phyloP scores from a whole-genome alignment of 2,797 vertebrate species.

The Glossophaga mutica region DNA sequence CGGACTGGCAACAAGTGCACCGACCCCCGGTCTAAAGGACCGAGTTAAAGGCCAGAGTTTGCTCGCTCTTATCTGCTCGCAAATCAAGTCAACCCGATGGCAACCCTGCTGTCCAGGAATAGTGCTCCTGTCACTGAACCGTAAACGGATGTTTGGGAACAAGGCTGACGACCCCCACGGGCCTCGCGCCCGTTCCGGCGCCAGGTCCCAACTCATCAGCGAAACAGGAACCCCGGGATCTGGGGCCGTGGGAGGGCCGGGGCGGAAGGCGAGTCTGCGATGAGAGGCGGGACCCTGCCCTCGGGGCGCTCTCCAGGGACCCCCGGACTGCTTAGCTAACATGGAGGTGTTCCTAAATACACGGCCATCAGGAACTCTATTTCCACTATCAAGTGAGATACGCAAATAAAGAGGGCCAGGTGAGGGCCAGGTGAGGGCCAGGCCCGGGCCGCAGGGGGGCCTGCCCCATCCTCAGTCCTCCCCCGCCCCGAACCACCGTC shows the following conservation, averaged over 20 bases:
- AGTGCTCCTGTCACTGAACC: too few species aligned
- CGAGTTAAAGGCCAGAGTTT: background rate
- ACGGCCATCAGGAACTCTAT: background rate
- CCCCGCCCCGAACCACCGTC: background rate
- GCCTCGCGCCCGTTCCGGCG: background rate
- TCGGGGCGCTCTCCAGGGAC: background rate
- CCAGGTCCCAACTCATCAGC: fast-evolving
- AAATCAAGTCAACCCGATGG: background rate
- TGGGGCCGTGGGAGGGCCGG: background rate
- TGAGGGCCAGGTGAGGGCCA: too few species aligned
- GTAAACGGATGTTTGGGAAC: background rate
- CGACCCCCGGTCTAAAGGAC: background rate
- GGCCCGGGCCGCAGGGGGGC: too few species aligned
- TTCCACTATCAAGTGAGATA: too few species aligned
- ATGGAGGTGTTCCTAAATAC: background rate
- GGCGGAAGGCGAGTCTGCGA: fast-evolving
- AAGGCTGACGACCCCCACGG: fast-evolving
- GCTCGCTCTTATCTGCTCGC: background rate
- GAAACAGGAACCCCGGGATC: fast-evolving
- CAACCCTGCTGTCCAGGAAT: background rate
- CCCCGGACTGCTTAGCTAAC: background rate
- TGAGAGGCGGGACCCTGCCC: fast-evolving
- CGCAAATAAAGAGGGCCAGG: too few species aligned
- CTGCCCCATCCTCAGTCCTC: fast-evolving
- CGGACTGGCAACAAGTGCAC: too few species aligned